Percentiles rank a stretch among this genome's conserved stretches.
phyloP scores from a whole-genome alignment of 2,113 vertebrate genomes.

The Azemiops feae region DNA sequence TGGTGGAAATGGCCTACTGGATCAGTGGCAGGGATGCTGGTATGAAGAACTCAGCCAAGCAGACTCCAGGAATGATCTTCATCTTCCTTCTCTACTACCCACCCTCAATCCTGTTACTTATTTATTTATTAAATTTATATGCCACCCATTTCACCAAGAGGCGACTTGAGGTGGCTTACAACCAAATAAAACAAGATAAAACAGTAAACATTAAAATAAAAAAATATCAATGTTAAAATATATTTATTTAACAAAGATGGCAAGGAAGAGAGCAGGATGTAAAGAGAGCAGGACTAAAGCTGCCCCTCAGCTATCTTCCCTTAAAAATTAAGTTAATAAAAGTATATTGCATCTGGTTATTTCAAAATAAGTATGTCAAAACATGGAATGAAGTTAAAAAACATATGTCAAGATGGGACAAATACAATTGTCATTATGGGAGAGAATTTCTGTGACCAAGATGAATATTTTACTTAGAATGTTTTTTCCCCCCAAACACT shows the following conservation, averaged over 20 bases:
- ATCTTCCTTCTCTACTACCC: accelerated
- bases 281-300: not conserved
- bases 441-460: not conserved
- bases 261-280: not conserved
- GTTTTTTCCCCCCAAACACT: not conserved
- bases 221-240: not conserved
- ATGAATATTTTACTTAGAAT: not conserved
- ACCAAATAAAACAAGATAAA: not conserved
- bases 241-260: not conserved
- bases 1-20: not conserved
- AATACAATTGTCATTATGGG: not conserved
- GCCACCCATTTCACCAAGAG: not conserved
- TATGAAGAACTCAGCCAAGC: not conserved
- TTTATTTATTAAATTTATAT: not conserved
- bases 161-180: not conserved
- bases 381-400: not conserved
- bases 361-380: not conserved
- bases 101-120: not conserved
- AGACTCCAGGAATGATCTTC: not conserved
- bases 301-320: not conserved
- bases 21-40: not conserved
- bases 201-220: not conserved
- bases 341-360: not conserved
- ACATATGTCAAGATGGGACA: not conserved
- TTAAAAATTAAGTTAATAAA: not conserved